Evolutionary conservation across 2,113 vertebrate genomes (phyloP), one percentile per base, ranked within the genome.

Genomic region (Trematomus loennbergii): DNA sequence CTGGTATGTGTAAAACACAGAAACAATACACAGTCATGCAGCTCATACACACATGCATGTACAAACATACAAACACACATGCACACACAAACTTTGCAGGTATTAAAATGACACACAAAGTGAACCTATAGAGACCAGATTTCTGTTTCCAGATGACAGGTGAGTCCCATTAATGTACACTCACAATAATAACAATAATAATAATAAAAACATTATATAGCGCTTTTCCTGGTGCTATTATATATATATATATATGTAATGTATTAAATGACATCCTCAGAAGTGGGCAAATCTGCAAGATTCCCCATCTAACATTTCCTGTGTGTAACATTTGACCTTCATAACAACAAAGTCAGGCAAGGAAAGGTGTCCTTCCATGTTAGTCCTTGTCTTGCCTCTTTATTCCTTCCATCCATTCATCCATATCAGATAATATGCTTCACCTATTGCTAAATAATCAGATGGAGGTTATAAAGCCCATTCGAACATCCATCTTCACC

Each of bases 291-390:
- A 9, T 20, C 10, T 64, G 22, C 12, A 59, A 16, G 46, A 43
- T 67, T 29, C 25, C 20, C 4, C 50, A 15, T 59, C 33, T 61
- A 45, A 46, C 1, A 2, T 60, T 20, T 57, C 18, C 16, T 11
- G 22, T 64, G 54, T 69, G 25, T 17, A 15, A 63, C 45, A 18
- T 33, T 29, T 64, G 60, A 52, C 54, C 40, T 43, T 63, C n/a
- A 4, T 78, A 61, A 70, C n/a, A 75, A 53, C 6, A 85, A 46
- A 66, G 16, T n/a, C 55, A 46, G 60, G 11, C 46, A 36, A 66
- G 49, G 20, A 70, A 66, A 89, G 73, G 69, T 90, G 79, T 67
- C 49, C 9, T n/a, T 75, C 71, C 80, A 85, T 70, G 74, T 86
- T 81, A 85, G 54, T 58, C 55, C 53, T 78, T 70, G 59, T 57